Base-by-base conservation (phyloP, 2,888 invertebrate species). In the Synergus umbraculus region DNA sequence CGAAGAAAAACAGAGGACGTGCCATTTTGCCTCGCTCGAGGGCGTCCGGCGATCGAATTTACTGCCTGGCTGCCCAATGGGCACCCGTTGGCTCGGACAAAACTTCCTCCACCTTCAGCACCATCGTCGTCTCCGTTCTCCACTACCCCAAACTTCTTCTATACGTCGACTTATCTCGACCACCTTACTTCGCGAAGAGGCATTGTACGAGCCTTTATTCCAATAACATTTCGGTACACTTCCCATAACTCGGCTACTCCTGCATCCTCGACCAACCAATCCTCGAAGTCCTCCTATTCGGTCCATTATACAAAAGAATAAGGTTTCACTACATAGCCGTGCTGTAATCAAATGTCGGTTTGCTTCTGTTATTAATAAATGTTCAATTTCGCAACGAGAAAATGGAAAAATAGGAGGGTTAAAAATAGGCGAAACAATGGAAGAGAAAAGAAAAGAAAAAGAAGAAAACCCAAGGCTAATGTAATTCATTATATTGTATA, bases 1-100 rank as follows among this genome's bases (percentile, higher is more conserved):
- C 79, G 81, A 83, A 83, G 83, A 83, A 81, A 84, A 86, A 86
- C 85, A 84, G 84, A 83, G 85, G 83, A 86, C 84, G 84, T 86
- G 85, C 86, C 86, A 86, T 87, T 88, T 85, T 85, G 83, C 86
- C 82, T 89, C 87, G 85, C 86, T 86, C 84, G 85, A 85, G 85
- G 87, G 86, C 86, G 85, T 86, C 85, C 85, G 84, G 81, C 86
- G 87, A 89, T 87, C 88, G 88, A 88, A 89, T 89, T 88, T 87
- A 87, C 88, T 85, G 87, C 86, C 86, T 86, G 86, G 85, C 86
- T 87, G 84, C 85, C 86, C 88, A 85, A 85, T 86, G 87, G 86
- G 86, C 84, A 86, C 84, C 83, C 84, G 82, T 83, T 85, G 84
- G 83, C 85, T 85, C 81, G 79, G 84, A 81, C 77, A 78, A 81